phyloP scores from a whole-genome alignment of 1,140 invertebrate genomes.

The Sycobia sp. region DNA sequence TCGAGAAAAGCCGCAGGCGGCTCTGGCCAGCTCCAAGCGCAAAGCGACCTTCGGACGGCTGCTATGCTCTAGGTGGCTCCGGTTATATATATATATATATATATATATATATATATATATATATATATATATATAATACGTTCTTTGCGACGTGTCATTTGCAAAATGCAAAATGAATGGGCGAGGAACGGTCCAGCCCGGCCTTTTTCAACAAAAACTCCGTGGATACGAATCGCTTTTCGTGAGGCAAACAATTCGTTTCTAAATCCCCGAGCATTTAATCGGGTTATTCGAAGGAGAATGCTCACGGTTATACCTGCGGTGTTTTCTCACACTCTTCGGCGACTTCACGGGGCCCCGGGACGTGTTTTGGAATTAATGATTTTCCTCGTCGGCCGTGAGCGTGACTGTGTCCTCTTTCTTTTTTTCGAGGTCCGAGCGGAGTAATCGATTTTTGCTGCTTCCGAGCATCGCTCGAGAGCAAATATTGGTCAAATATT shows the following conservation, averaged over 20 bases:
- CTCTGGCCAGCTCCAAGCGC: neutral
- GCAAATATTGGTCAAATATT: slow-evolving; percentile 16
- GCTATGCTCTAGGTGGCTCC: neutral
- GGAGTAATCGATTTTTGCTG: slow-evolving; percentile 16
- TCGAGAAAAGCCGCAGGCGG: slow-evolving; percentile 4
- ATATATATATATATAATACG: too few species aligned
- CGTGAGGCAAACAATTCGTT: slow-evolving; percentile 1
- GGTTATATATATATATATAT: too few species aligned
- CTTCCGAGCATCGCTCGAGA: neutral
- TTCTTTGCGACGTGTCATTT: too few species aligned
- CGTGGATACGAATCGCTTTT: too few species aligned
- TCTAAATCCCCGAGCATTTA: slow-evolving; percentile 10
- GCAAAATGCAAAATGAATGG: neutral
- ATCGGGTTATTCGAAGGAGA: slow-evolving; percentile 21
- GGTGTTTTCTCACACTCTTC: slow-evolving; percentile 22
- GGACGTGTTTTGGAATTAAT: slow-evolving; percentile 31
- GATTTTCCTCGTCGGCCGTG: slow-evolving; percentile 2
- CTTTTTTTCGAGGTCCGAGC: neutral
- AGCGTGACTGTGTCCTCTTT: neutral
- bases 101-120: too few species aligned
- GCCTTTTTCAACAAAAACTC: too few species aligned
- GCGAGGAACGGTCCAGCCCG: too few species aligned
- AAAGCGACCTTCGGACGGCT: slow-evolving; percentile 1
- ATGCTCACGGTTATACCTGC: slow-evolving; percentile 4
- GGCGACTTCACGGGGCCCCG: neutral